A percentile compares a stretch with the other conserved stretches of the same genome.
phyloP scores from a whole-genome alignment of 2,888 invertebrate species.

The Bedellia somnulentella region DNA sequence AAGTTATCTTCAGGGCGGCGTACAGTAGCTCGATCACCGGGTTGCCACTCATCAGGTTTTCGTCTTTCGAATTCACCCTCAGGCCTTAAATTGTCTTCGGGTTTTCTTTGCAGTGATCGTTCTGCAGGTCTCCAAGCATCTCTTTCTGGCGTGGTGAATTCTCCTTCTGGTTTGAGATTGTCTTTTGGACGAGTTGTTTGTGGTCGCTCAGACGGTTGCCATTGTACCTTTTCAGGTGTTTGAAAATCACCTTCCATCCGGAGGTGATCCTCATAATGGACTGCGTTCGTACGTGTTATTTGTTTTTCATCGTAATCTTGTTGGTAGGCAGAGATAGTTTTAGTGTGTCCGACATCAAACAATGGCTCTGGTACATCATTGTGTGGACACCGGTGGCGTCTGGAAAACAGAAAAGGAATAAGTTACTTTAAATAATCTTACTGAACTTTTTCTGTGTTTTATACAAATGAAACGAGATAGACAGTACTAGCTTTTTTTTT shows the following conservation, averaged over 20 bases:
- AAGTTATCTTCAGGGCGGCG: conserved; percentile 39
- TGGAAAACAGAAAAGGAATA: conserved; percentile 44
- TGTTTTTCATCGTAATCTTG: conserved; percentile 69
- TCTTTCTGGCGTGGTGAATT: conserved; percentile 26
- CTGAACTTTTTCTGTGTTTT: no score
- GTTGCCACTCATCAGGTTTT: conserved; percentile 22
- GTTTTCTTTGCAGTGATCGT: conserved; percentile 30
- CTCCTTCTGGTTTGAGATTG: conserved; percentile 56
- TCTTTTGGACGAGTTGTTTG: conserved; percentile 43
- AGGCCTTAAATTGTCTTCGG: conserved; percentile 35
- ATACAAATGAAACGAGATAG: no score
- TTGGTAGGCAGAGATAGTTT: conserved; percentile 63
- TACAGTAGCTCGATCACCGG: conserved; percentile 33
- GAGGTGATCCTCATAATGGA: conserved; percentile 69
- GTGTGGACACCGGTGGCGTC: conserved; percentile 84
- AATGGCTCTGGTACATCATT: conserved; percentile 64
- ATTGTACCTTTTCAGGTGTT: conserved; percentile 35
- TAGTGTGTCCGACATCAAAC: conserved; percentile 59
- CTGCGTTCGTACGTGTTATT: conserved; percentile 60
- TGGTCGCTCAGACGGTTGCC: conserved; percentile 49
- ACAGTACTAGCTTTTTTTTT: no score
- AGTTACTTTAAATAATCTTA: no score
- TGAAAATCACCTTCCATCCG: conserved; percentile 60
- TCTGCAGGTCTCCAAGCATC: conserved; percentile 49
- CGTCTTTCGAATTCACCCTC: conserved; percentile 29